These are phyloP conservation scores for Hystrix brachyura DNA, from an alignment of 2,113 vertebrate species.

Conservation along the genomic window DNA sequence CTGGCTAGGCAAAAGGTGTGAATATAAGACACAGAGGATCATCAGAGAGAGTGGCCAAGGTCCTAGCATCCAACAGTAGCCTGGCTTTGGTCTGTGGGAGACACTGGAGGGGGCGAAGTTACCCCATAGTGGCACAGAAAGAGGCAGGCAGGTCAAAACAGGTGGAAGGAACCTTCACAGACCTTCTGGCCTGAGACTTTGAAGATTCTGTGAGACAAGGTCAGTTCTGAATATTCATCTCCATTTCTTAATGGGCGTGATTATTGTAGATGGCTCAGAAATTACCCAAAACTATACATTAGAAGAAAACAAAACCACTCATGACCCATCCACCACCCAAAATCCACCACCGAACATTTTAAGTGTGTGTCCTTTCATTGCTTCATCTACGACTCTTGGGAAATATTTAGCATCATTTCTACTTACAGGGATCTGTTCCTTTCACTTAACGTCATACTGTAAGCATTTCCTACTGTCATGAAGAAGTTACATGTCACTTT, in stretches of 20 bases:
- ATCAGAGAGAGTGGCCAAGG: not conserved
- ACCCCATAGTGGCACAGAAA: accelerated
- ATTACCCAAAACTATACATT: not conserved
- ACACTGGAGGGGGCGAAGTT: not conserved
- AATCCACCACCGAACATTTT: not conserved
- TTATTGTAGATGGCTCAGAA: not conserved
- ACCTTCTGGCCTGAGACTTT: not conserved
- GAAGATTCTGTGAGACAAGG: not conserved
- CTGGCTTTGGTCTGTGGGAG: not conserved
- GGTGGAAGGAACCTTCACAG: not conserved
- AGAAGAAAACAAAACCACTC: not conserved
- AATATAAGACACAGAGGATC: not conserved
- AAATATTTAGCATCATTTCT: not conserved
- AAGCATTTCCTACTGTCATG: not conserved
- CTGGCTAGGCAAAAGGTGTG: not conserved
- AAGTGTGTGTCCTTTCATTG: not conserved
- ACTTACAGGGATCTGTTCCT: not conserved
- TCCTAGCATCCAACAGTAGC: not conserved
- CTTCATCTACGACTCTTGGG: not conserved
- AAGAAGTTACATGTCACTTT: not conserved
- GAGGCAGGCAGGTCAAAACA: accelerated
- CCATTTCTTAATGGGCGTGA: not conserved
- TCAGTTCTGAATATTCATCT: not conserved
- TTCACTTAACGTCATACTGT: not conserved
- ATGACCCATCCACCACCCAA: not conserved